Percentiles rank a stretch among this genome's conserved stretches.
These are phyloP conservation scores for Embidobia sp. DNA, from an alignment of 2,888 invertebrate species.

Conservation along the genomic window DNA sequence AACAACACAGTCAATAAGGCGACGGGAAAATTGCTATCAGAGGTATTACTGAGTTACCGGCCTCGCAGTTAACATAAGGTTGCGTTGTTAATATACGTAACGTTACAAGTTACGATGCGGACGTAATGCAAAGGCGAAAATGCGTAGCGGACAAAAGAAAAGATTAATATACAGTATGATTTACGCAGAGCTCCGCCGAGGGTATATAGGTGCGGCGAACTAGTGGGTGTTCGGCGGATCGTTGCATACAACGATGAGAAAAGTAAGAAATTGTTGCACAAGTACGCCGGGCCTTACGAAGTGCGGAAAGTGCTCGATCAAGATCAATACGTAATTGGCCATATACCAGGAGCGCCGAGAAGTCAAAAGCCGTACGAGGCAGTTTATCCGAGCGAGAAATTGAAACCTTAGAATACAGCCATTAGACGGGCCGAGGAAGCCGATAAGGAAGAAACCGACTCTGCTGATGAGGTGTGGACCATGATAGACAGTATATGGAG, in stretches of 20 bases:
- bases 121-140: neutral
- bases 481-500: too few relatives aligned
- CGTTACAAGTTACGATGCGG: neutral
- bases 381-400: too few relatives aligned
- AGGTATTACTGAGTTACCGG: too few relatives aligned
- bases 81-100: neutral
- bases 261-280: neutral
- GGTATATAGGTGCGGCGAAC: neutral
- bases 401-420: too few relatives aligned
- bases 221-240: neutral
- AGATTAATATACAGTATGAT: neutral
- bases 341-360: too few relatives aligned
- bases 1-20: slow-evolving; percentile 7
- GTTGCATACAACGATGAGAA: neutral
- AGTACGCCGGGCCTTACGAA: neutral
- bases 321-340: too few relatives aligned
- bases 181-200: neutral
- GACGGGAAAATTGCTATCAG: neutral
- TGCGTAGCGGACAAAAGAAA: neutral
- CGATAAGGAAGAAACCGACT: too few relatives aligned
- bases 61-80: slow-evolving; percentile 6
- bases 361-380: too few relatives aligned
- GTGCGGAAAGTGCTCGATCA: too few relatives aligned
- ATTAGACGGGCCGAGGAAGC: too few relatives aligned
- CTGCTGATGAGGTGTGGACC: too few relatives aligned